Base-by-base conservation (phyloP, 2,797 vertebrate species). In the Chromis chromis region DNA sequence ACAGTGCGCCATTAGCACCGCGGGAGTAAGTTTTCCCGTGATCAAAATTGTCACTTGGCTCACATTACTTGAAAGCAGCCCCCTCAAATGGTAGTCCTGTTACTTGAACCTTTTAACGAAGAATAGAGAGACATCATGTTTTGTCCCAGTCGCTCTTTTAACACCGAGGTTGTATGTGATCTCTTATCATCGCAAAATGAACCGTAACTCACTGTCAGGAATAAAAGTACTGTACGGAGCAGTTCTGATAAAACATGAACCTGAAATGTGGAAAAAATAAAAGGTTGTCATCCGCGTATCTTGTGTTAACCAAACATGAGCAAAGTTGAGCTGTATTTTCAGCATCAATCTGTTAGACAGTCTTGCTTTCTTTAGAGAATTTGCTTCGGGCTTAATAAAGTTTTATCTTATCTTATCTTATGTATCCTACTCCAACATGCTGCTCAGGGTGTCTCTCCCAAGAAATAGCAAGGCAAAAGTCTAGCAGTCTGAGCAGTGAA, bases 31-130 rank as follows among this genome's bases (percentile, higher is more conserved):
- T 33, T 31, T 74, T 16, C 54, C 25, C 1, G 0, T 79, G 71
- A 86, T 87, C 75, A 80, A 81, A 81, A 73, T 64, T 81, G 76
- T 82, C 77, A 72, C 39, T 73, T 71, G 57, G 59, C 56, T 80
- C 56, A 65, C 74, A 77, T 83, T 54, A 77, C 60, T 81, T 79
- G 58, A 88, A 83, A 80, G 79, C 50, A 59, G 13, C 25, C 17
- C 60, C 64, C 50, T 4, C 16, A 68, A 80, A 78, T 58, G 22
- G 65, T 56, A 42, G 25, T 28, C 17, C 57, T 65, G 61, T 72
- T 65, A 48, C 79, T 65, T 67, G 13, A 73, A 74, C 65, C 42
- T 84, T 82, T 78, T 57, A 55, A 61, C 55, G 74, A 70, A 72
- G 60, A 54, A 74, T 48, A 68, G 39, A 72, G 39, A 21, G 54